Evolutionary conservation across 2,888 invertebrate species (phyloP).

Genomic region (Brachynemurus nebulosus): DNA sequence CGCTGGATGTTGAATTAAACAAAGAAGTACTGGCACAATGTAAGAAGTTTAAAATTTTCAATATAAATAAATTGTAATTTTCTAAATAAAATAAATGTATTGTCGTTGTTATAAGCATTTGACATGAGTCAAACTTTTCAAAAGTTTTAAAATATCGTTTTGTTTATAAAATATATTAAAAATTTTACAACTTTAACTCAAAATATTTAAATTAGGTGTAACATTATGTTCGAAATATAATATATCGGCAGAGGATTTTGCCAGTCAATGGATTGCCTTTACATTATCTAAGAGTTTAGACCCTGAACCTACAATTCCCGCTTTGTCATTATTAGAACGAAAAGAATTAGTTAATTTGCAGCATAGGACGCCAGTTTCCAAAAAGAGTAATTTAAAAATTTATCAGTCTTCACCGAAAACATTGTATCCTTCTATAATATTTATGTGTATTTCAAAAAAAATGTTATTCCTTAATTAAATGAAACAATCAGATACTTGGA

Average conservation of each 20-base stretch:
- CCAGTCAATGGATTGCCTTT: conserved; percentile 68
- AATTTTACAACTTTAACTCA: conserved; percentile 13
- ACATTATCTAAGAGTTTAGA: conserved; percentile 39
- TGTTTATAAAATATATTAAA: not conserved
- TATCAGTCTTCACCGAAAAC: conserved; percentile 1
- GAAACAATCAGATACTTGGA: conserved; percentile 13
- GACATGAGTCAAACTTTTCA: no score
- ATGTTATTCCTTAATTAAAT: conserved; percentile 16
- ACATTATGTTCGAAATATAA: conserved; percentile 49
- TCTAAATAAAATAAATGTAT: no score
- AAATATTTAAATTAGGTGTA: no score
- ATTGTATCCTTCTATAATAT: conserved; percentile 5
- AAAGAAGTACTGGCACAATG: conserved; percentile 5
- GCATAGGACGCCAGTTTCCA: conserved; percentile 1
- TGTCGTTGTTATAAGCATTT: no score
- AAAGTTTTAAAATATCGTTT: no score
- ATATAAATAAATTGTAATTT: not conserved
- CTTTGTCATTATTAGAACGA: conserved; percentile 46
- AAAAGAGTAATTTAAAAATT: not conserved
- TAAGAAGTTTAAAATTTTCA: not conserved
- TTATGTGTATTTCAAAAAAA: not conserved
- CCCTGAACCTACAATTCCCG: conserved; percentile 42
- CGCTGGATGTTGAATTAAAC: not conserved
- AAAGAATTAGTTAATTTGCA: conserved; percentile 44
- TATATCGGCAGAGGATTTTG: conserved; percentile 52